Evolutionary conservation across 1,140 invertebrate species (phyloP), one percentile per base, ranked within the genome.

Genomic region (Eriocheir sinensis): DNA sequence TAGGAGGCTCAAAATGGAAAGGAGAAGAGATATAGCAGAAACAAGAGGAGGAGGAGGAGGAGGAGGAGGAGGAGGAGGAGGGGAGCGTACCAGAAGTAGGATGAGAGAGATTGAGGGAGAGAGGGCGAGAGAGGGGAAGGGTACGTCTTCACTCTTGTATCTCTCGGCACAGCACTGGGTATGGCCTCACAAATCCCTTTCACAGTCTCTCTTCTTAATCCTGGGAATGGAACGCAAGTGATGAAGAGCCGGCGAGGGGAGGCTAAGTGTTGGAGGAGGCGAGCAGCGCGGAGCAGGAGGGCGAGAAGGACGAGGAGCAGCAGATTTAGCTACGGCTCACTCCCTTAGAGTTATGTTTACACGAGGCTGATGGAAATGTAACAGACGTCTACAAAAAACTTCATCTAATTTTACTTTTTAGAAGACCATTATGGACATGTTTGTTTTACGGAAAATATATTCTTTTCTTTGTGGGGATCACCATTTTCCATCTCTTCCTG

Each of bases 31-130:
- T 1, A 34, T 3, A 86, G 21, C 0, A 86, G 12, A 36, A 86
- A 36, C 21, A 86, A 27, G 9, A 6, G 38, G 34, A 86, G 9
- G 2, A 86, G 38, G 34, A 36, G 34, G 21, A 36, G 21, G 30
- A 12, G 17, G 83, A 34, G 32, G 17, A 3, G 36, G 32, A 85
- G 32, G 3, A 40, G 36, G 34, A 85, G 32, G 3, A 40, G 36
- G 81, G 21, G 32, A 85, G 32, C 40, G 85, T 41, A 38, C 40
- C 30, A 85, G 83, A 41, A n/a, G 34, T 21, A 72, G 60, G n/a
- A n/a, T n/a, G 60, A 72, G 60, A 72, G 60, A 72, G 60, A 72
- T 21, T n/a, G 60, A 72, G 60, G n/a, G 60, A 72, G 60, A 72
- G 60, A 72, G 60, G n/a, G 60, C 27, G 60, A 72, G 60, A 72